Percentiles rank a stretch among this genome's conserved stretches.
phyloP scores from a whole-genome alignment of 2,888 invertebrate species.

The Chrysopilus asiliformis region DNA sequence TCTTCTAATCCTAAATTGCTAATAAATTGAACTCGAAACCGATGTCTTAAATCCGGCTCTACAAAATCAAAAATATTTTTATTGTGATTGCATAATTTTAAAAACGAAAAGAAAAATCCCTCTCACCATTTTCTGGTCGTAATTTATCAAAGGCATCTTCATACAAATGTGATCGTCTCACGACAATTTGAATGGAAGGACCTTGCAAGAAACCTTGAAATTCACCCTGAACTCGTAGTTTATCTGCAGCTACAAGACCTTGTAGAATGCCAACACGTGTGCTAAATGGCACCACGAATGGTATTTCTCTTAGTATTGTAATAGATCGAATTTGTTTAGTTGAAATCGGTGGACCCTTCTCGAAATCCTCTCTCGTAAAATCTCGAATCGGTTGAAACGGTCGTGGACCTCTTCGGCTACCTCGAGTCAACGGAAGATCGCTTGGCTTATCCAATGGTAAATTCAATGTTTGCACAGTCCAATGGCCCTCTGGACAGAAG shows the following conservation, averaged over 20 bases:
- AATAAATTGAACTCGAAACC: constrained; percentile 77
- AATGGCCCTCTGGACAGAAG: constrained; percentile 59
- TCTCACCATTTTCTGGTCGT: constrained; percentile 71
- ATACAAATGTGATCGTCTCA: constrained; percentile 85
- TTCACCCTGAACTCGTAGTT: constrained; percentile 53
- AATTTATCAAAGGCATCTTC: constrained; percentile 96
- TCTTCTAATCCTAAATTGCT: constrained; percentile 87
- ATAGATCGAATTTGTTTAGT: constrained; percentile 77
- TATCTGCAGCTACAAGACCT: constrained; percentile 44
- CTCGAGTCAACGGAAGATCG: constrained; percentile 40
- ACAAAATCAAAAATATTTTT: constrained; percentile 9
- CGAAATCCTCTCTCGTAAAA: constrained; percentile 45
- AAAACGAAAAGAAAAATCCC: too few species aligned
- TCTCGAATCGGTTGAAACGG: constrained; percentile 43
- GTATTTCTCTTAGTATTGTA: constrained; percentile 80
- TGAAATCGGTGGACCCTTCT: constrained; percentile 72
- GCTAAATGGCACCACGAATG: constrained; percentile 86
- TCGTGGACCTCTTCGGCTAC: constrained; percentile 37
- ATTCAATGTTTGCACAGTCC: constrained; percentile 42
- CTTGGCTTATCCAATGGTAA: constrained; percentile 41
- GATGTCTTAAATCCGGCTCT: constrained; percentile 78
- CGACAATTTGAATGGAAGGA: constrained; percentile 59
- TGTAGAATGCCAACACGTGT: constrained; percentile 78
- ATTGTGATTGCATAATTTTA: neutral
- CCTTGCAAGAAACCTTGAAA: constrained; percentile 60